phyloP scores from a whole-genome alignment of 2,888 invertebrate genomes.

The Drosophila maculinotata region DNA sequence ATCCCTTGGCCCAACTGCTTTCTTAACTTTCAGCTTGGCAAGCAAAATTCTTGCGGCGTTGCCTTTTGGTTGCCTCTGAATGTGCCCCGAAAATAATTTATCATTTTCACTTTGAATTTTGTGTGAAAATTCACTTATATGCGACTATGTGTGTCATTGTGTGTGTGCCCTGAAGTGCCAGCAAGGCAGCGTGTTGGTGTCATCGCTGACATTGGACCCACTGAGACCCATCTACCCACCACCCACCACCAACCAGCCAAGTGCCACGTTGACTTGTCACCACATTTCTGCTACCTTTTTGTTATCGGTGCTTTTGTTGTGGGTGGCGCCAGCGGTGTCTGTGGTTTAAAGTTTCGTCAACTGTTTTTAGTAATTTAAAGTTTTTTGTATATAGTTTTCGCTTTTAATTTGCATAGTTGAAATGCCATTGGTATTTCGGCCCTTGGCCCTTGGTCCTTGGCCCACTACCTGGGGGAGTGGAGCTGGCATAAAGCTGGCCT shows the following conservation, averaged over 20 bases:
- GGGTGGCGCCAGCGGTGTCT: too few relatives aligned
- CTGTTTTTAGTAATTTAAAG: slow-evolving; percentile 61
- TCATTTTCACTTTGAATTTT: slow-evolving; percentile 68
- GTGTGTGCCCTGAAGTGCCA: background rate
- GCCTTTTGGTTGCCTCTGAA: slow-evolving; percentile 53
- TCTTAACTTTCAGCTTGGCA: slow-evolving; percentile 71
- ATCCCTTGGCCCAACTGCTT: slow-evolving; percentile 52
- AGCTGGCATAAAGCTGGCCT: slow-evolving; percentile 5
- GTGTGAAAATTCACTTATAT: slow-evolving; percentile 53
- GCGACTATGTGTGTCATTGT: slow-evolving; percentile 6
- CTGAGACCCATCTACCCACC: too few relatives aligned
- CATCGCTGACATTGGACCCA: slow-evolving; percentile 24
- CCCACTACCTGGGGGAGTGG: slow-evolving; percentile 45
- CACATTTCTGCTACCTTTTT: slow-evolving; percentile 62
- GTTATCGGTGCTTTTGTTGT: too few relatives aligned
- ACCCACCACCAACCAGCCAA: slow-evolving; percentile 4
- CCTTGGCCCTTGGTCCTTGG: too few relatives aligned
- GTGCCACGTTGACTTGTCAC: slow-evolving; percentile 52
- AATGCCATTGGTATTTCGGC: slow-evolving; percentile 41
- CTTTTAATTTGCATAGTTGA: slow-evolving; percentile 68
- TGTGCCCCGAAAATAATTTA: slow-evolving; percentile 71
- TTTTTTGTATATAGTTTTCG: slow-evolving; percentile 55
- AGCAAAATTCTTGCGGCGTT: slow-evolving; percentile 75
- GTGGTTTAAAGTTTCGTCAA: slow-evolving; percentile 69
- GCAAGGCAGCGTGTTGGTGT: background rate